Evolutionary conservation across 2,888 invertebrate genomes (phyloP).

Genomic region (Leucoma salicis): DNA sequence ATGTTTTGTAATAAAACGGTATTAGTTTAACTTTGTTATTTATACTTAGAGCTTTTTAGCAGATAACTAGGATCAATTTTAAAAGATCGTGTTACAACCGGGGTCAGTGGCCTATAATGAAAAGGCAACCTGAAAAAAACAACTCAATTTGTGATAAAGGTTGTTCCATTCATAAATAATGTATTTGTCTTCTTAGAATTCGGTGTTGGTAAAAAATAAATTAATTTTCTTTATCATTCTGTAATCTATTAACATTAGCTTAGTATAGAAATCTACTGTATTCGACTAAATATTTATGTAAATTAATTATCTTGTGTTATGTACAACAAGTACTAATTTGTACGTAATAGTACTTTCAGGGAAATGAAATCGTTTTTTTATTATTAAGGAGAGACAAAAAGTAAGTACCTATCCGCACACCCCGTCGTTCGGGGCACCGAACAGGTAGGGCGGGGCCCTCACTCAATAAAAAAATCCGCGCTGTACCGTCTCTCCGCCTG

Average conservation of each 20-base stretch:
- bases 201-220: constrained; percentile 16
- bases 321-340: too few species aligned
- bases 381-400: too few species aligned
- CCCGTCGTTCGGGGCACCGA: too few species aligned
- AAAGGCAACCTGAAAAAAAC: constrained; percentile 26
- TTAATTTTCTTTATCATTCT: constrained; percentile 12
- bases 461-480: too few species aligned
- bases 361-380: constrained; percentile 5
- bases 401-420: too few species aligned
- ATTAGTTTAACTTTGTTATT: too few species aligned
- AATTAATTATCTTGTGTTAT: too few species aligned
- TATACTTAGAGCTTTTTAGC: too few species aligned
- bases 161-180: constrained; percentile 28
- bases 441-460: too few species aligned
- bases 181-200: constrained; percentile 18
- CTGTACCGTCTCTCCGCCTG: too few species aligned
- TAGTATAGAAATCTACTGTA: neutral
- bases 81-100: constrained; percentile 23
- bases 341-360: too few species aligned
- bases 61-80: constrained; percentile 14
- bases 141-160: constrained; percentile 22
- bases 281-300: neutral
- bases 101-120: constrained; percentile 26
- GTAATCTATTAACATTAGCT: neutral
- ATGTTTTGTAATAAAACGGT: too few species aligned